Evolutionary conservation across 2,797 vertebrate species (phyloP).

Genomic region (Oreochromis grahami): DNA sequence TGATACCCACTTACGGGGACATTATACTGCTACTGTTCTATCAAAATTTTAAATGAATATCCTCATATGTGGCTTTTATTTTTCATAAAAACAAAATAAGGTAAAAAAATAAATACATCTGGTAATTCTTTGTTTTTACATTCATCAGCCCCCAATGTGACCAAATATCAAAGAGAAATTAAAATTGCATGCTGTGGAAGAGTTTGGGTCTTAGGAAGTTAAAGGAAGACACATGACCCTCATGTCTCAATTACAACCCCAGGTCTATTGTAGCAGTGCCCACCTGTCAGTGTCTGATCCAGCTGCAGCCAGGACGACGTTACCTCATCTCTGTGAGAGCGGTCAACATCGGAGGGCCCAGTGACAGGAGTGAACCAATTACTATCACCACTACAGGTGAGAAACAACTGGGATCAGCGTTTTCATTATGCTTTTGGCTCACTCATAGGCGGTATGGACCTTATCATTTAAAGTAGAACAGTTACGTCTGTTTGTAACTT

Average conservation of each 20-base stretch:
- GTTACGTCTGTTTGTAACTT: background rate
- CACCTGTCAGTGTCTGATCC: slow-evolving; percentile 87
- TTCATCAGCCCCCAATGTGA: too few species aligned
- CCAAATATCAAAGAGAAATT: too few species aligned
- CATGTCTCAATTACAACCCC: background rate
- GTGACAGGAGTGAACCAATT: slow-evolving; percentile 78
- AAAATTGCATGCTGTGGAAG: too few species aligned
- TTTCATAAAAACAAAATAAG: too few species aligned
- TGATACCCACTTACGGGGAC: too few species aligned
- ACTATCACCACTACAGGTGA: slow-evolving; percentile 84
- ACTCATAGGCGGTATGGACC: background rate
- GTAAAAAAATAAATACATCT: too few species aligned
- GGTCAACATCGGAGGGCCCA: slow-evolving; percentile 86
- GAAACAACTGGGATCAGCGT: background rate
- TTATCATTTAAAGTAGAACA: background rate
- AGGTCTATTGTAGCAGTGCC: slow-evolving; percentile 92
- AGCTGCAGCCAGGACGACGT: slow-evolving; percentile 78
- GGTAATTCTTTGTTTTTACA: too few species aligned
- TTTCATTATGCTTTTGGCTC: background rate
- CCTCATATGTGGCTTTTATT: too few species aligned
- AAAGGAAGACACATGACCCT: background rate
- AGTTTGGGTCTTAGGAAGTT: too few species aligned
- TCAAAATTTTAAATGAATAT: too few species aligned
- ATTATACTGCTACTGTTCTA: too few species aligned
- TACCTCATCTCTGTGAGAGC: slow-evolving; percentile 85